These are phyloP conservation scores for Amphiprion clarkii DNA, from an alignment of 2,797 vertebrate species.

Conservation along the genomic window DNA sequence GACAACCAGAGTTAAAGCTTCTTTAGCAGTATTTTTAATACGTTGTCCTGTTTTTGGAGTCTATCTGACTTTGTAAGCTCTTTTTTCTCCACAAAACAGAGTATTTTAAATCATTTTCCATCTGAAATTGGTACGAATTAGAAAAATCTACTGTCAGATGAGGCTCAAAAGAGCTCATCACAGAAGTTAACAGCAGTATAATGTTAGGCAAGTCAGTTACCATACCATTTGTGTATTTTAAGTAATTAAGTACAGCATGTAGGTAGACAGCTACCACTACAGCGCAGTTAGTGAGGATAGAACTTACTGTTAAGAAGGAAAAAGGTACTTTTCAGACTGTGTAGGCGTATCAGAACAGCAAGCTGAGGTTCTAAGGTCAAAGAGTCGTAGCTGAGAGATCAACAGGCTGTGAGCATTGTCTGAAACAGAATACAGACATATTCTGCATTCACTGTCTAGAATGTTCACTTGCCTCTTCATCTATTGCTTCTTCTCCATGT, in stretches of 20 bases:
- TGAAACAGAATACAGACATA: conserved; percentile 42
- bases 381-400: conserved; percentile 57
- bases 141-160: neutral
- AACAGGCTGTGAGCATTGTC: conserved; percentile 38
- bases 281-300: conserved; percentile 56
- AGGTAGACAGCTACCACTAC: conserved; percentile 53
- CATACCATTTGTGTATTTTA: conserved; percentile 16
- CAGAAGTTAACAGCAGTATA: conserved; percentile 11
- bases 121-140: neutral
- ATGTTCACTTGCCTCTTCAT: conserved; percentile 1
- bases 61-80: conserved; percentile 13
- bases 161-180: conserved; percentile 18
- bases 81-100: conserved; percentile 11
- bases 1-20: conserved; percentile 5
- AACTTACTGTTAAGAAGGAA: conserved; percentile 80
- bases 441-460: conserved; percentile 28
- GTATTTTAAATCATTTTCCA: neutral
- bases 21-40: conserved; percentile 5
- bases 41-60: conserved; percentile 5
- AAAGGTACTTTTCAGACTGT: conserved; percentile 72
- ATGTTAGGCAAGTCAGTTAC: conserved; percentile 22
- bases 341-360: conserved; percentile 59
- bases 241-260: conserved; percentile 31
- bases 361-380: conserved; percentile 75
- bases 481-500: conserved; percentile 10